These are phyloP conservation scores for Mesorhabditis spiculigera DNA, from an alignment of 2,888 invertebrate genomes.

Conservation along the genomic window DNA sequence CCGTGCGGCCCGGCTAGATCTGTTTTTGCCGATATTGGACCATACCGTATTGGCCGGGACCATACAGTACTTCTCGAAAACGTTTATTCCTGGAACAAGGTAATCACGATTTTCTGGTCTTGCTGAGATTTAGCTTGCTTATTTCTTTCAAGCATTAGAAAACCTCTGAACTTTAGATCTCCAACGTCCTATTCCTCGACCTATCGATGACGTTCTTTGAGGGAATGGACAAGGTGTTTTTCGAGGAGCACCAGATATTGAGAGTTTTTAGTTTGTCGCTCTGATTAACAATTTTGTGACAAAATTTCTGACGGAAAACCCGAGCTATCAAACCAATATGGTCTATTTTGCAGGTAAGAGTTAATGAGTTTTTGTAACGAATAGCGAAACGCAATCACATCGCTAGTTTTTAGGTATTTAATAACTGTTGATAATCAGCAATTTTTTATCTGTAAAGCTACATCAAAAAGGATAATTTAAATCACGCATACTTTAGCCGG, in stretches of 20 bases:
- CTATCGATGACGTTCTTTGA: neutral
- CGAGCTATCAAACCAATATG: neutral
- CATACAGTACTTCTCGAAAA: neutral
- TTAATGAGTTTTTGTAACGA: too few relatives aligned
- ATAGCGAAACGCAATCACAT: too few relatives aligned
- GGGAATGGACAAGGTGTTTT: neutral
- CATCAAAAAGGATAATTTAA: too few relatives aligned
- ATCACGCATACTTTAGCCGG: too few relatives aligned
- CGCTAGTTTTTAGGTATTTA: too few relatives aligned
- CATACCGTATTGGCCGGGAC: neutral
- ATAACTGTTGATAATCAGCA: too few relatives aligned
- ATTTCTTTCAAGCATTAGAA: neutral
- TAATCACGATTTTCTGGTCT: neutral
- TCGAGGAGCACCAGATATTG: neutral
- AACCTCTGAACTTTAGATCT: neutral
- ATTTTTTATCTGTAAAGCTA: too few relatives aligned
- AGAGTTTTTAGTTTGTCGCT: neutral
- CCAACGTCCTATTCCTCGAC: neutral
- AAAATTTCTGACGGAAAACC: neutral
- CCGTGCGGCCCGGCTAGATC: neutral
- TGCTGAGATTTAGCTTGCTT: too few relatives aligned
- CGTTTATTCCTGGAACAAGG: conserved; percentile 6
- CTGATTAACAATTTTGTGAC: neutral
- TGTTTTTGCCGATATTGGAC: neutral
- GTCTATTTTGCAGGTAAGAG: neutral